phyloP scores from a whole-genome alignment of 2,888 invertebrate species.

The Gandaritis pyraliata region DNA sequence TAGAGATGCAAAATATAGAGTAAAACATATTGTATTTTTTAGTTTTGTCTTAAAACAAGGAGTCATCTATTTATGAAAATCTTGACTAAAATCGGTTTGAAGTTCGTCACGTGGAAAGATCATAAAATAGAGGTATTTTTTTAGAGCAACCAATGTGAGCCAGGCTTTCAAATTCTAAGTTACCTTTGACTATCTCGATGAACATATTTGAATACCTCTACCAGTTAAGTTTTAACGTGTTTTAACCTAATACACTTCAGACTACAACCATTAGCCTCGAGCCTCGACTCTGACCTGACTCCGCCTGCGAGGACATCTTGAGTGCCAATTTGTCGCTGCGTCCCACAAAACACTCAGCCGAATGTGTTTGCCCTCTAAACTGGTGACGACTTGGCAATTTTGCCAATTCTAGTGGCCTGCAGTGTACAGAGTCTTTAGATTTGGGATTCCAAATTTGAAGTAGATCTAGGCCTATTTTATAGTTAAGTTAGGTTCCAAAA shows the following conservation, averaged over 20 bases:
- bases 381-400: conserved; percentile 66
- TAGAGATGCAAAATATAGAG: no score
- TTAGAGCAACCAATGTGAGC: no score
- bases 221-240: not conserved
- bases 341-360: conserved; percentile 67
- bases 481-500: no score
- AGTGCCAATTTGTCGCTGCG: conserved; percentile 72
- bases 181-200: no score
- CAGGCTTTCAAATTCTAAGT: no score
- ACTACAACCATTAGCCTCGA: conserved; percentile 54
- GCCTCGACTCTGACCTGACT: conserved; percentile 44
- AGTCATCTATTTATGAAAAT: no score
- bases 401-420: conserved; percentile 56
- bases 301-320: conserved; percentile 46
- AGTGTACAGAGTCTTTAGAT: conserved; percentile 36
- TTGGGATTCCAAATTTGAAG: conserved; percentile 3
- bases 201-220: no score
- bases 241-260: conserved; percentile 40
- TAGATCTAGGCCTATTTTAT: not conserved
- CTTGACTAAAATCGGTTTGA: no score
- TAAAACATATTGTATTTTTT: no score
- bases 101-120: no score
- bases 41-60: no score
- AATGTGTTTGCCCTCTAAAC: conserved; percentile 66
- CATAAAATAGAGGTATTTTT: no score